phyloP scores from a whole-genome alignment of 2,797 vertebrate species.

The Xenentodon cancila region DNA sequence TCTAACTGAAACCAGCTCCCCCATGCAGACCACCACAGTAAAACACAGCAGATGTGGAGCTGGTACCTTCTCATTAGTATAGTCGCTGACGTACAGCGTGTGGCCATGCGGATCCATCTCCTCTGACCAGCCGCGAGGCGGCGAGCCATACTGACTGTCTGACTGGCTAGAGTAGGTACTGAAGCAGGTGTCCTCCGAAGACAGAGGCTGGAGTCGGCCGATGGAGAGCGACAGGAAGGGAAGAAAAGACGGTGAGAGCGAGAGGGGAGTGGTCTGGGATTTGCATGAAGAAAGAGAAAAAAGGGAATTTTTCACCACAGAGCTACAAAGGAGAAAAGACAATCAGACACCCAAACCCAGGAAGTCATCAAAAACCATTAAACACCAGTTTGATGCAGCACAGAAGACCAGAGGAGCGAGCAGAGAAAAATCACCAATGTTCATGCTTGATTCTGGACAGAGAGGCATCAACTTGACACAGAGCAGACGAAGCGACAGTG shows the following conservation, averaged over 20 bases:
- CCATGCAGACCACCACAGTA: slow-evolving; percentile 18
- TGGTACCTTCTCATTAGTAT: slow-evolving; percentile 95
- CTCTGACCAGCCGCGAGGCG: slow-evolving; percentile 96
- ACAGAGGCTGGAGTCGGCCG: slow-evolving; percentile 85
- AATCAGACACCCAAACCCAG: slow-evolving; percentile 35
- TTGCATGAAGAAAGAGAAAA: slow-evolving; percentile 6
- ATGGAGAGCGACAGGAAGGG: slow-evolving; percentile 75
- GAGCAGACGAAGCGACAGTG: background rate
- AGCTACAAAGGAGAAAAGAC: slow-evolving; percentile 24
- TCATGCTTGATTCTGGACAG: slow-evolving; percentile 12
- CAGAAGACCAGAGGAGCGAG: slow-evolving; percentile 23
- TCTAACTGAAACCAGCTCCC: slow-evolving; percentile 3
- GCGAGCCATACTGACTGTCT: slow-evolving; percentile 95
- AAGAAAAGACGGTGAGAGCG: slow-evolving; percentile 66
- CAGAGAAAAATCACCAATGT: background rate
- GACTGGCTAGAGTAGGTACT: slow-evolving; percentile 94
- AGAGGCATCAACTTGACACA: slow-evolving; percentile 1
- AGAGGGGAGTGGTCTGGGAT: slow-evolving; percentile 72
- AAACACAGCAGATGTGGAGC: slow-evolving; percentile 24
- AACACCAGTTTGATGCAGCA: slow-evolving; percentile 17
- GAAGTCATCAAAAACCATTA: slow-evolving; percentile 12
- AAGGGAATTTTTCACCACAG: slow-evolving; percentile 47
- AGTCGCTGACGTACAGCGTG: slow-evolving; percentile 94
- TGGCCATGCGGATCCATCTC: slow-evolving; percentile 95
- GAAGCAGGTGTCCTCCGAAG: slow-evolving; percentile 93